Conservation (phyloP, 1,140 invertebrate species). For the Eumeta japonica region DNA sequence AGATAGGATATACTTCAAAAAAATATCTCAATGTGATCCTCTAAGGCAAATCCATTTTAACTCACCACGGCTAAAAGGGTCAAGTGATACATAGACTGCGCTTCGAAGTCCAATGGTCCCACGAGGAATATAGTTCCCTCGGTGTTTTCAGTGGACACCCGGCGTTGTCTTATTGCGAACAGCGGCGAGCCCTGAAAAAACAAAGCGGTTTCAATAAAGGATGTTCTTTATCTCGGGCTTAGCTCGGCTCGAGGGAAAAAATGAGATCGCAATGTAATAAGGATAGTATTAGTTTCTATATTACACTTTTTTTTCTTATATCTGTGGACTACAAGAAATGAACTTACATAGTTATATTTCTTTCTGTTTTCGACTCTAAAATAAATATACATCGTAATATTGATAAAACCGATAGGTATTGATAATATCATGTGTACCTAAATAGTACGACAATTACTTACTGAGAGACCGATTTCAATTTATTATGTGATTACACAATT, state of each 20-base stretch:
- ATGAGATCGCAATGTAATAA: not conserved
- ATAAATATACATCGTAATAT: too few species aligned
- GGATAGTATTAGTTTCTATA: not conserved
- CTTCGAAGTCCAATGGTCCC: slow-evolving; percentile 80
- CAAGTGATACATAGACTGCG: slow-evolving; percentile 78
- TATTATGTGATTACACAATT: too few species aligned
- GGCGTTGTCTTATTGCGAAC: slow-evolving; percentile 75
- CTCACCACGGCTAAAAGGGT: slow-evolving; percentile 80
- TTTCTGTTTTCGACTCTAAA: too few species aligned
- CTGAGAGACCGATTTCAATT: too few species aligned
- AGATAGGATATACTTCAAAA: not conserved
- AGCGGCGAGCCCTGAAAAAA: slow-evolving; percentile 63
- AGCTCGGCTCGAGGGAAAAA: not conserved
- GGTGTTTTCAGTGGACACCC: slow-evolving; percentile 70
- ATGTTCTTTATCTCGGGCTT: not conserved
- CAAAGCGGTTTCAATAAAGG: slow-evolving; percentile 7
- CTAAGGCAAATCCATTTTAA: too few species aligned
- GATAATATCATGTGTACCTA: too few species aligned
- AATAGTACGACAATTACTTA: too few species aligned
- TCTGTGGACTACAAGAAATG: too few species aligned
- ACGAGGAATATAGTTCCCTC: slow-evolving; percentile 74
- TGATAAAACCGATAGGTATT: too few species aligned
- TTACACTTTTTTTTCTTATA: not conserved
- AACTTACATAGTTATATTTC: too few species aligned
- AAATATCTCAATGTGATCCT: not conserved